phyloP scores from a whole-genome alignment of 2,113 vertebrate genomes.

The Syngnathus scovelli region DNA sequence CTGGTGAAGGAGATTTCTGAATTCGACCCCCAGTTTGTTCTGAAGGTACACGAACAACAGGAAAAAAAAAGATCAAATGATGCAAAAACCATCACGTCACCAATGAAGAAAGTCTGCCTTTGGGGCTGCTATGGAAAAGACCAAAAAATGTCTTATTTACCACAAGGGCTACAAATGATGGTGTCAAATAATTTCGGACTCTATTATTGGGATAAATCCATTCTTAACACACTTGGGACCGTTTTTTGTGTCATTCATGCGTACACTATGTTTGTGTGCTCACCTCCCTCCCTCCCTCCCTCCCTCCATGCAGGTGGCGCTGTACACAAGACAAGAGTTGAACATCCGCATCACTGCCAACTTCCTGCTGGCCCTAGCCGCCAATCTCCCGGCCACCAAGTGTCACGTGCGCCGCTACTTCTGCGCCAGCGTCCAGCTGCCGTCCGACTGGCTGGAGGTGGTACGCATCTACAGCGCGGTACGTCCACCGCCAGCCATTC shows the following conservation, averaged over 20 bases:
- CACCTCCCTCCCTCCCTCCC: neutral
- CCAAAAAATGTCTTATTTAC: no score
- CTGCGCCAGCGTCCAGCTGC: conserved; percentile 76
- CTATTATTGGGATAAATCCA: no score
- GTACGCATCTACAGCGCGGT: conserved; percentile 71
- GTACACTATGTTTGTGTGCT: neutral
- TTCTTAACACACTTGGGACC: no score
- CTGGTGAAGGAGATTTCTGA: conserved; percentile 66
- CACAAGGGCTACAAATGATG: no score
- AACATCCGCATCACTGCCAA: conserved; percentile 84
- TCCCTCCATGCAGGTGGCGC: conserved; percentile 68
- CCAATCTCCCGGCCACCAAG: conserved; percentile 69
- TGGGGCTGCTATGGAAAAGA: no score
- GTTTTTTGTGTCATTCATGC: neutral
- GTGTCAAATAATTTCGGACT: no score
- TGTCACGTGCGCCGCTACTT: conserved; percentile 79
- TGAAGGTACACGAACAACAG: conserved; percentile 72
- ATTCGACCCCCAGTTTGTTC: conserved; percentile 79
- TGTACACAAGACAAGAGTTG: conserved; percentile 82
- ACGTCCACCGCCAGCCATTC: conserved; percentile 3
- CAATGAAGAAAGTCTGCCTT: neutral
- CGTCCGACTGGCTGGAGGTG: conserved; percentile 87
- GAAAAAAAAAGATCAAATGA: neutral
- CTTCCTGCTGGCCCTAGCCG: conserved; percentile 77
- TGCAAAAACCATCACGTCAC: neutral